phyloP scores from a whole-genome alignment of 2,888 invertebrate genomes.

The Pecten maximus region DNA sequence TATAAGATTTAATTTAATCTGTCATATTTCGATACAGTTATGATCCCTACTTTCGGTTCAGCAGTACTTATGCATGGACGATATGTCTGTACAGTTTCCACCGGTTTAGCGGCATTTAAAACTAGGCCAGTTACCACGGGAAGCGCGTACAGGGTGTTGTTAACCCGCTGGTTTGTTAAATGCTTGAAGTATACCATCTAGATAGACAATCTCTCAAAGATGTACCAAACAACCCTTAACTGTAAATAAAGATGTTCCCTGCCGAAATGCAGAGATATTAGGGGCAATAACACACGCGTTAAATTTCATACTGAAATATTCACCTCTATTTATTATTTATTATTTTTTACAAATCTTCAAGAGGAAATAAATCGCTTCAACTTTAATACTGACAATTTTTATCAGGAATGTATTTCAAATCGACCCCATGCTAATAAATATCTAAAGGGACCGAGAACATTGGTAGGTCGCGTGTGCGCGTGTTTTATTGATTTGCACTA shows the following conservation, averaged over 20 bases:
- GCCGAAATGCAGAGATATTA: background rate
- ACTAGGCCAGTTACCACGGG: background rate
- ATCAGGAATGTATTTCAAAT: background rate
- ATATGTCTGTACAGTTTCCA: background rate
- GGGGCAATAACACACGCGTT: background rate
- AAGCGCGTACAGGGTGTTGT: background rate
- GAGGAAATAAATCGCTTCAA: background rate
- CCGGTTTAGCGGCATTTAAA: background rate
- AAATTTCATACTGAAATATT: background rate
- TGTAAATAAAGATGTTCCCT: background rate
- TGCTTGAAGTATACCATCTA: background rate
- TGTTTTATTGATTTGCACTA: background rate
- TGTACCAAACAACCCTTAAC: background rate
- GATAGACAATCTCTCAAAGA: background rate
- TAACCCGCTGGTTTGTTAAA: background rate
- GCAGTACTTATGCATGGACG: background rate
- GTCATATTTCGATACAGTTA: background rate
- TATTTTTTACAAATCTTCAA: background rate
- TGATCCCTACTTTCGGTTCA: conserved; percentile 26
- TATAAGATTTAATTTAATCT: conserved; percentile 4
- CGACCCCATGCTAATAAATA: background rate
- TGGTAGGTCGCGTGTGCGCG: background rate
- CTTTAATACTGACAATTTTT: background rate
- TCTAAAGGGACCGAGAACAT: background rate
- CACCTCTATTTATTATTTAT: background rate